Evolutionary conservation across 2,888 invertebrate genomes (phyloP).

Genomic region (Poecilus cupreus): DNA sequence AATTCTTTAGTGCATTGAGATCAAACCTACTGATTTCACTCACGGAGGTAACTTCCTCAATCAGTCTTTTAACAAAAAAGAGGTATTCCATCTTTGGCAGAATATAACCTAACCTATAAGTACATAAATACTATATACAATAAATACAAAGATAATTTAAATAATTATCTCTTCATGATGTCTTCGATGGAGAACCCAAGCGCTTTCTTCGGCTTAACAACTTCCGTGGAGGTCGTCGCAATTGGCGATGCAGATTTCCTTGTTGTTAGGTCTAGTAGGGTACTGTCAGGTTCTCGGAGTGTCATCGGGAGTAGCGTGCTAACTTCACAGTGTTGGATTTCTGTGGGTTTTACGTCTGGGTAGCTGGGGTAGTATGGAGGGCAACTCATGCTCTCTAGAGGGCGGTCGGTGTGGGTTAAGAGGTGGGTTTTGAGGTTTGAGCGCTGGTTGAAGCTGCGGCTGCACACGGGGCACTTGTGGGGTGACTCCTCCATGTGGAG

Average conservation of each 20-base stretch:
- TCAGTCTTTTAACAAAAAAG: slow-evolving; percentile 50
- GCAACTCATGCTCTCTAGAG: slow-evolving; percentile 69
- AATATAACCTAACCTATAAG: slow-evolving; percentile 17
- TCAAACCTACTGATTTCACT: slow-evolving; percentile 43
- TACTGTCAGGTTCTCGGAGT: slow-evolving; percentile 22
- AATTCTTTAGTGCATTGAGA: slow-evolving; percentile 35
- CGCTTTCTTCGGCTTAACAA: slow-evolving; percentile 73
- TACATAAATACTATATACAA: slow-evolving; percentile 25
- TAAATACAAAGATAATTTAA: not conserved
- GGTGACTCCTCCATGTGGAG: slow-evolving; percentile 95
- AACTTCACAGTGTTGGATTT: slow-evolving; percentile 65
- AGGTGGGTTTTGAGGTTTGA: slow-evolving; percentile 94
- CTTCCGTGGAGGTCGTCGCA: slow-evolving; percentile 60
- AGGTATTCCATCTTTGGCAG: slow-evolving; percentile 52
- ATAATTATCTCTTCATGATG: slow-evolving; percentile 86
- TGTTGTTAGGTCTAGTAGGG: slow-evolving; percentile 57
- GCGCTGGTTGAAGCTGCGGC: slow-evolving; percentile 92
- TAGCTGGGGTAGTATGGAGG: slow-evolving; percentile 68
- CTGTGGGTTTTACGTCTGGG: slow-evolving; percentile 69
- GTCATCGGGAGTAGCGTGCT: slow-evolving; percentile 35
- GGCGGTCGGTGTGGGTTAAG: slow-evolving; percentile 87
- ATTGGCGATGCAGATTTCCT: slow-evolving; percentile 65
- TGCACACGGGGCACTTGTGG: slow-evolving; percentile 93
- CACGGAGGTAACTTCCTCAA: slow-evolving; percentile 18
- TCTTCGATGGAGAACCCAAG: slow-evolving; percentile 91